phyloP scores from a whole-genome alignment of 2,888 invertebrate genomes.

The Nymphalis c-album region DNA sequence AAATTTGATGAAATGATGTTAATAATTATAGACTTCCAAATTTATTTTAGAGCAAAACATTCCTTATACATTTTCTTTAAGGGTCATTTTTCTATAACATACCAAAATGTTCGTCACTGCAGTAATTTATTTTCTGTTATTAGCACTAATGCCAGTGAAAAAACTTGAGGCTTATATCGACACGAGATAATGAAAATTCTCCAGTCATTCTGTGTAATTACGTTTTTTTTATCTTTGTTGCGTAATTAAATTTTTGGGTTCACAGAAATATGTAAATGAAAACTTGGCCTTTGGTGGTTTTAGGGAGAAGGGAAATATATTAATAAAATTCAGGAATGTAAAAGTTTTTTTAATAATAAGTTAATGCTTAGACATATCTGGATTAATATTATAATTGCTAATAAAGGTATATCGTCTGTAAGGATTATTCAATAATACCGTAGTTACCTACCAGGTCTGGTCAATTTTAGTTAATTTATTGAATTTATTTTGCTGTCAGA shows the following conservation, averaged over 20 bases:
- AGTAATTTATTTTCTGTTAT: constrained; percentile 38
- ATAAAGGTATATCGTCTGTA: too few relatives aligned
- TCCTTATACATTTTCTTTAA: neutral
- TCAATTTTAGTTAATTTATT: too few relatives aligned
- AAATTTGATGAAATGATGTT: constrained; percentile 7
- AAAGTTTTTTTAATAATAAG: too few relatives aligned
- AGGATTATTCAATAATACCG: too few relatives aligned
- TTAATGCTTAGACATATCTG: too few relatives aligned
- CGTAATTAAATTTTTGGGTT: constrained; percentile 14
- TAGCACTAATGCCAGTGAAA: constrained; percentile 30
- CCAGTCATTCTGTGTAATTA: constrained; percentile 37
- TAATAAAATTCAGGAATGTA: too few relatives aligned
- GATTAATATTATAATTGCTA: too few relatives aligned
- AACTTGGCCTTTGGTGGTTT: too few relatives aligned
- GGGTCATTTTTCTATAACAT: constrained; percentile 45
- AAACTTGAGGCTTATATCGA: constrained; percentile 35
- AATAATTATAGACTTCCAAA: constrained; percentile 9
- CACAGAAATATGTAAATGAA: constrained; percentile 16
- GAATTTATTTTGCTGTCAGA: too few relatives aligned
- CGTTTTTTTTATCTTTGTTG: constrained; percentile 27
- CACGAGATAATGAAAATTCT: constrained; percentile 33
- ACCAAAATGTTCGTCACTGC: constrained; percentile 45
- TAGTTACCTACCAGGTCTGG: too few relatives aligned
- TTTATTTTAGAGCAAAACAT: constrained; percentile 1
- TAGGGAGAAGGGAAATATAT: neutral